Conservation (phyloP, 30 jellyfish, hydroid and myxozoan species). For the Euphysa ruthae region DNA sequence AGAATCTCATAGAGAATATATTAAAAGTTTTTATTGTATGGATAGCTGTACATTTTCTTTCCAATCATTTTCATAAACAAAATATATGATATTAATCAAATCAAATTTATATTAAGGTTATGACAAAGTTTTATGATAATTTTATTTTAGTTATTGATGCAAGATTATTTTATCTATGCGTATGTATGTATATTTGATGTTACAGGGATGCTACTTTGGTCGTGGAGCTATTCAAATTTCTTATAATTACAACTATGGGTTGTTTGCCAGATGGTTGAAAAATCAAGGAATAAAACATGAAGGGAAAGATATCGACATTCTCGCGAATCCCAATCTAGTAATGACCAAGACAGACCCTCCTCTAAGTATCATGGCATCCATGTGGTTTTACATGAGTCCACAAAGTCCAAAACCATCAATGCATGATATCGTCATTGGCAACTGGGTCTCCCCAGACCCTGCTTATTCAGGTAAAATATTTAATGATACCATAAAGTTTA, state of each 20-base stretch:
- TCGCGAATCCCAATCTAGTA: constrained; percentile 63
- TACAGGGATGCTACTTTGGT: constrained; percentile 76
- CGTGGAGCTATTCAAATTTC: constrained; percentile 94
- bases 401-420: constrained; percentile 90
- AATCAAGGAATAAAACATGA: constrained; percentile 69
- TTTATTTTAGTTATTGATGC: too few species aligned
- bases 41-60: too few species aligned
- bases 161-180: too few species aligned
- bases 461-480: constrained; percentile 28
- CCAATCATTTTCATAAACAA: too few species aligned
- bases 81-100: too few species aligned
- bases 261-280: constrained; percentile 71
- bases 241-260: constrained; percentile 74
- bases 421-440: constrained; percentile 89
- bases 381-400: constrained; percentile 94
- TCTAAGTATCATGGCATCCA: constrained; percentile 76
- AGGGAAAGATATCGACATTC: constrained; percentile 66
- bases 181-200: too few species aligned
- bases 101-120: too few species aligned
- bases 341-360: constrained; percentile 92
- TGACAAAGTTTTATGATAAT: too few species aligned
- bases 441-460: constrained; percentile 92
- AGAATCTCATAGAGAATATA: too few species aligned
- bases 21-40: too few species aligned
- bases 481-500: too few species aligned